Percentiles rank a stretch among this genome's conserved stretches.
phyloP scores from a whole-genome alignment of 2,888 invertebrate genomes.

The Diarsia brunnea region DNA sequence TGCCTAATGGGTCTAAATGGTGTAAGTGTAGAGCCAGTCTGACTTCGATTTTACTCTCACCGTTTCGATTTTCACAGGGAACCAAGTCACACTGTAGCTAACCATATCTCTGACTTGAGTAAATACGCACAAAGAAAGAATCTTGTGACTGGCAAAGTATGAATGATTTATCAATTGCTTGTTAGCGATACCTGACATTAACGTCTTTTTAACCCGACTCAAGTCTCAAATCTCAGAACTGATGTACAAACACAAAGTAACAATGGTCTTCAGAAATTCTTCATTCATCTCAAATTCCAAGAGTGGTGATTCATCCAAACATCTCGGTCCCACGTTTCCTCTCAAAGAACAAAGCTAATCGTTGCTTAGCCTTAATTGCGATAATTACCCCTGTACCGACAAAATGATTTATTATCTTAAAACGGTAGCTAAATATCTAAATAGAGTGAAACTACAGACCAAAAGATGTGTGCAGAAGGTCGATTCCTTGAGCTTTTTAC shows the following conservation, averaged over 20 bases:
- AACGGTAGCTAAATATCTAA: slow-evolving; percentile 71
- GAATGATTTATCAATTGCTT: slow-evolving; percentile 62
- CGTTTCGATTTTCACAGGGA: neutral
- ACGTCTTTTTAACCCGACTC: slow-evolving; percentile 54
- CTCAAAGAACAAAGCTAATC: slow-evolving; percentile 85
- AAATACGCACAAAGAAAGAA: slow-evolving; percentile 40
- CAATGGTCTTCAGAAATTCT: slow-evolving; percentile 53
- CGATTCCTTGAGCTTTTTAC: too few relatives aligned
- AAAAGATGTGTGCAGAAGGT: slow-evolving; percentile 29
- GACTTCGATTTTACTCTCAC: neutral
- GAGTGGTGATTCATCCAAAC: slow-evolving; percentile 62
- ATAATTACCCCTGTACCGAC: slow-evolving; percentile 85
- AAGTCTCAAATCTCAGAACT: slow-evolving; percentile 51
- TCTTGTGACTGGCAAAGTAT: slow-evolving; percentile 34
- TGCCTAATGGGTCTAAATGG: neutral
- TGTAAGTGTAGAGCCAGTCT: neutral
- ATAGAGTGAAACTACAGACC: slow-evolving; percentile 58
- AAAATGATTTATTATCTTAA: slow-evolving; percentile 86
- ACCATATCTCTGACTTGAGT: neutral
- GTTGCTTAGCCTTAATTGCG: slow-evolving; percentile 89
- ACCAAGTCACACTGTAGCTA: slow-evolving; percentile 11
- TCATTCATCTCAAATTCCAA: slow-evolving; percentile 58
- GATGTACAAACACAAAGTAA: slow-evolving; percentile 58
- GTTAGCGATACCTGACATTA: slow-evolving; percentile 65
- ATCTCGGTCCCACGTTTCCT: slow-evolving; percentile 79